These are phyloP conservation scores for Atethmia centrago DNA, from an alignment of 2,888 invertebrate species.

Conservation along the genomic window DNA sequence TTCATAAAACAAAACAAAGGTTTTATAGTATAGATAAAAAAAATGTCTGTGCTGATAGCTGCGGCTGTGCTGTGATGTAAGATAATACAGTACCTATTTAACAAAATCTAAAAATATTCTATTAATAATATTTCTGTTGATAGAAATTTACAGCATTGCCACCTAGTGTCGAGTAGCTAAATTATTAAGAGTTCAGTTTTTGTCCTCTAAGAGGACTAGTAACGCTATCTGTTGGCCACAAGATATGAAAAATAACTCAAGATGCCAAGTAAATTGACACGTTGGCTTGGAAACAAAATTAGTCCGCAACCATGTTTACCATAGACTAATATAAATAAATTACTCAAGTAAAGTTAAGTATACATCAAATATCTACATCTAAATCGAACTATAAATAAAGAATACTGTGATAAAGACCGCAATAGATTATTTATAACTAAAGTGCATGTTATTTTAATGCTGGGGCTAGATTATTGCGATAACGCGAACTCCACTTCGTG, in stretches of 20 bases:
- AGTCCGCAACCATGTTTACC: too few relatives aligned
- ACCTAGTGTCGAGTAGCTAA: slow-evolving; percentile 63
- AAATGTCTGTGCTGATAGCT: background rate
- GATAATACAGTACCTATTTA: background rate
- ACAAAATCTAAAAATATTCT: background rate
- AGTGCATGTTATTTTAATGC: too few relatives aligned
- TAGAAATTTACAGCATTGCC: slow-evolving; percentile 22
- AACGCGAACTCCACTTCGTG: too few relatives aligned
- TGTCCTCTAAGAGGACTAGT: background rate
- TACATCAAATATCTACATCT: background rate
- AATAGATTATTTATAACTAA: too few relatives aligned
- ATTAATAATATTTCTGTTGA: background rate
- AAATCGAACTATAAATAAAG: background rate
- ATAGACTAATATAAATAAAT: too few relatives aligned
- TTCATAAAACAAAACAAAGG: background rate
- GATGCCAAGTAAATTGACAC: background rate
- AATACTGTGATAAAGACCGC: background rate
- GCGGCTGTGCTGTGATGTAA: background rate
- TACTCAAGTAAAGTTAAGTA: too few relatives aligned
- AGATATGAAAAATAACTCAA: background rate
- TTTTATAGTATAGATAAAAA: background rate
- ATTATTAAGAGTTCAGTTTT: slow-evolving; percentile 4
- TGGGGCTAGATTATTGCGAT: too few relatives aligned
- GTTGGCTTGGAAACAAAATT: background rate
- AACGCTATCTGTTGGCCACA: slow-evolving; percentile 35